Conservation (phyloP, 1,140 invertebrate species). For the Trichonephila clavipes region DNA sequence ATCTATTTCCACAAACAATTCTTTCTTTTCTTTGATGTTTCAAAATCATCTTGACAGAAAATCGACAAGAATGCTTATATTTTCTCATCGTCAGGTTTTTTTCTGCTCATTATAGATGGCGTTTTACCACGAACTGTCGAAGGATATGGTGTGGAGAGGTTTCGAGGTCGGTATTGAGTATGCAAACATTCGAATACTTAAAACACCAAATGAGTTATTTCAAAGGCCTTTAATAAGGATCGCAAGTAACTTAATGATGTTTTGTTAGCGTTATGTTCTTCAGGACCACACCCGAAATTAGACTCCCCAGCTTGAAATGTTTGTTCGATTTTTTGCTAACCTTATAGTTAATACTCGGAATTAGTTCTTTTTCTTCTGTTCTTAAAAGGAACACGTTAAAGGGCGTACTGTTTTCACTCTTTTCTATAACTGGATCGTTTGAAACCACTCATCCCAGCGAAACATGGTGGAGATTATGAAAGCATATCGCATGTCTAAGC, state of each 20-base stretch:
- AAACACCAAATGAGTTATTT: background rate
- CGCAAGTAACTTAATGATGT: background rate
- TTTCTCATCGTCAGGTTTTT: background rate
- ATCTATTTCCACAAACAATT: background rate
- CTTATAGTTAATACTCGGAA: background rate
- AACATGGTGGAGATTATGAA: background rate
- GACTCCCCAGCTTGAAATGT: background rate
- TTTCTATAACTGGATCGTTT: background rate
- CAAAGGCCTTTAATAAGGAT: background rate
- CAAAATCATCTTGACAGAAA: background rate
- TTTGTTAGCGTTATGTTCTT: background rate
- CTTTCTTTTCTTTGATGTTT: background rate
- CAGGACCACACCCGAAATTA: background rate
- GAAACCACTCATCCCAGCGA: background rate
- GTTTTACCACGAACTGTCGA: background rate
- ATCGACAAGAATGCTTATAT: background rate
- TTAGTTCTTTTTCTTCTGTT: background rate
- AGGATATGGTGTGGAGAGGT: background rate
- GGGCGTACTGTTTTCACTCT: background rate
- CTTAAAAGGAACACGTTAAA: background rate
- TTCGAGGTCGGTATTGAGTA: background rate
- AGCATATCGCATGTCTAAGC: background rate
- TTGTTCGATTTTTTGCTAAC: background rate
- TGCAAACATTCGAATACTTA: conserved; percentile 16
- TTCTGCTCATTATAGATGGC: background rate